A percentile compares a stretch with the other conserved stretches of the same genome.
phyloP scores from a whole-genome alignment of 2,888 invertebrate species.

The Callinectes sapidus region DNA sequence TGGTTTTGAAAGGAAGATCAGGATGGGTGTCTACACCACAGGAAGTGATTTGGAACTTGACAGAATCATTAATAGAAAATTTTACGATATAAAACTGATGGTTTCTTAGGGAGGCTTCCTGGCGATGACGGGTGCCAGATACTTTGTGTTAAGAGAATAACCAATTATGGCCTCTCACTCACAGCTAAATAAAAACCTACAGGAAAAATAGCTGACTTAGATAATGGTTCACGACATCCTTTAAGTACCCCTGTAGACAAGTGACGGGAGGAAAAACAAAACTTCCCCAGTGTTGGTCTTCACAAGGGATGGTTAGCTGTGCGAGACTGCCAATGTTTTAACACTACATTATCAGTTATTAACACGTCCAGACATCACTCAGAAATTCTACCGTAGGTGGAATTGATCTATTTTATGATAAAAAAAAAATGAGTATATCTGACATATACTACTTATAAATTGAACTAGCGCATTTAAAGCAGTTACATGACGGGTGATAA shows the following conservation, averaged over 20 bases:
- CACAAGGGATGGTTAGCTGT: neutral
- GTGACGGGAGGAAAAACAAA: neutral
- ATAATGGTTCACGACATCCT: neutral
- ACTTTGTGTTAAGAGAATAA: neutral
- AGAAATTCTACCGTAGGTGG: neutral
- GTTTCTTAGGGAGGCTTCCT: neutral
- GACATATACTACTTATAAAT: neutral
- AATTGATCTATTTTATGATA: neutral
- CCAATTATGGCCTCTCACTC: neutral
- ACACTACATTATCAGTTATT: neutral
- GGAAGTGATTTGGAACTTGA: slow-evolving; percentile 1
- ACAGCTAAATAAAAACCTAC: neutral
- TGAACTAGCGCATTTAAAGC: neutral
- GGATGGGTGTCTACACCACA: neutral
- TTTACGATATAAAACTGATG: neutral
- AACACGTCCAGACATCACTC: neutral
- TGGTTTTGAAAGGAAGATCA: slow-evolving; percentile 31
- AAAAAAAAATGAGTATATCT: neutral
- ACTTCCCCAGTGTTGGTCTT: neutral
- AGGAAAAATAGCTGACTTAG: neutral
- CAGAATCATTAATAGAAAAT: neutral
- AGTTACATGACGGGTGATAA: neutral
- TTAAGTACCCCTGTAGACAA: neutral
- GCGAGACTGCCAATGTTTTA: neutral
- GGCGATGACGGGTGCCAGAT: neutral